A percentile compares a stretch with the other conserved stretches of the same genome.
These are phyloP conservation scores for Candidula unifasciata DNA, from an alignment of 2,888 invertebrate species.

Conservation along the genomic window DNA sequence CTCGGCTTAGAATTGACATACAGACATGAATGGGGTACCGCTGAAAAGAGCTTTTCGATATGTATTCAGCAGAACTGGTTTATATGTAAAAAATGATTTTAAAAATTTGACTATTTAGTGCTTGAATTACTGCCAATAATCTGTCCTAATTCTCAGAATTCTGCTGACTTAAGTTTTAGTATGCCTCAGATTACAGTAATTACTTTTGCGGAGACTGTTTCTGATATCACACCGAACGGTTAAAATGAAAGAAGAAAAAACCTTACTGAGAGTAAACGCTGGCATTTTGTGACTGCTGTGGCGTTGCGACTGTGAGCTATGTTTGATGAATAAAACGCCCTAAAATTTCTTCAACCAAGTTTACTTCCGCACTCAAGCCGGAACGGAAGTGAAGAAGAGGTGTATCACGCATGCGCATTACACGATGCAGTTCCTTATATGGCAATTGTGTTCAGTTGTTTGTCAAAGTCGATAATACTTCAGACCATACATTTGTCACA, in stretches of 20 bases:
- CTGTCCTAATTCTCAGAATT: no score
- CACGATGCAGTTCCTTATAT: conserved; percentile 29
- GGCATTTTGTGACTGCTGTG: conserved; percentile 23
- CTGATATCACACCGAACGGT: no score
- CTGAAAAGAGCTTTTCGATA: no score
- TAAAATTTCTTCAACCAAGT: neutral
- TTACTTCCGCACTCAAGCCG: conserved; percentile 56
- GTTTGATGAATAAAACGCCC: neutral
- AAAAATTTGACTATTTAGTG: no score
- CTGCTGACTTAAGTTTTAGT: no score
- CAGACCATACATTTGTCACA: neutral
- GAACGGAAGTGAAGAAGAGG: conserved; percentile 57
- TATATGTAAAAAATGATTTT: no score
- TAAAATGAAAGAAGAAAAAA: neutral
- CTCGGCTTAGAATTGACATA: no score
- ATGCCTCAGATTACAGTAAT: no score
- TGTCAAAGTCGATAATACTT: neutral
- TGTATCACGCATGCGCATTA: conserved; percentile 43
- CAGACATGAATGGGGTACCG: no score
- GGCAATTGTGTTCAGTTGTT: neutral
- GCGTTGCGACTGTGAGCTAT: neutral
- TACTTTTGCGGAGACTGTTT: no score
- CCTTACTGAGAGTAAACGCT: conserved; percentile 51
- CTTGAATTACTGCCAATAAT: no score
- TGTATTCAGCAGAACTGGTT: no score